These are phyloP conservation scores for Cebidichthys violaceus DNA, from an alignment of 2,113 vertebrate genomes.

Conservation along the genomic window DNA sequence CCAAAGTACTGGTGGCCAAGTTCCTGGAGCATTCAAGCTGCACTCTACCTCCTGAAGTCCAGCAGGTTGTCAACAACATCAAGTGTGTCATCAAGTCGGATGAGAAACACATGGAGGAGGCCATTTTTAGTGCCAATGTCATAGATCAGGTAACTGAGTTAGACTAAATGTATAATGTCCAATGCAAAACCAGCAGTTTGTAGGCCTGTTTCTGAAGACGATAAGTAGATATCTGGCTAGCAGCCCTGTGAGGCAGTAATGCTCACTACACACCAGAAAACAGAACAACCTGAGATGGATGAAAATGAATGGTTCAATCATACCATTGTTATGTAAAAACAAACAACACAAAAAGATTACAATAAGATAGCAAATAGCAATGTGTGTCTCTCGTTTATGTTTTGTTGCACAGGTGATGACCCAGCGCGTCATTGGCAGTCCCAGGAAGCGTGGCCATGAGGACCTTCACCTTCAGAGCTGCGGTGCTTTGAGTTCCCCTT, in stretches of 20 bases:
- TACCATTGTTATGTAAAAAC: not conserved
- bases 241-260: not conserved
- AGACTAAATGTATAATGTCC: not conserved
- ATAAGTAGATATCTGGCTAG: too few relatives aligned
- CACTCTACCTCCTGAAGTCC: constrained; percentile 90
- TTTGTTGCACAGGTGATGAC: constrained; percentile 84
- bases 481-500: constrained; percentile 89
- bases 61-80: constrained; percentile 92
- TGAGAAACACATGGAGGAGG: constrained; percentile 93
- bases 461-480: constrained; percentile 94
- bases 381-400: constrained; percentile 12
- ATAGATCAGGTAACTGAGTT: constrained; percentile 88
- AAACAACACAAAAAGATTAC: not conserved
- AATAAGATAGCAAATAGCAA: not conserved
- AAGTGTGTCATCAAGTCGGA: constrained; percentile 90
- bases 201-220: not conserved
- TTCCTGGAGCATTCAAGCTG: constrained; percentile 95
- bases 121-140: constrained; percentile 89
- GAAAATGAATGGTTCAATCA: not conserved
- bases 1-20: constrained; percentile 94
- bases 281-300: not conserved
- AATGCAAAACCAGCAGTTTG: not conserved
- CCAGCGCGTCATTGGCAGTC: constrained; percentile 78
- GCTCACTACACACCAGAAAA: not conserved
- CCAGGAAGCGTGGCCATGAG: constrained; percentile 82